These are phyloP conservation scores for Himalopsyche tibetana DNA, from an alignment of 2,888 invertebrate genomes.

Conservation along the genomic window DNA sequence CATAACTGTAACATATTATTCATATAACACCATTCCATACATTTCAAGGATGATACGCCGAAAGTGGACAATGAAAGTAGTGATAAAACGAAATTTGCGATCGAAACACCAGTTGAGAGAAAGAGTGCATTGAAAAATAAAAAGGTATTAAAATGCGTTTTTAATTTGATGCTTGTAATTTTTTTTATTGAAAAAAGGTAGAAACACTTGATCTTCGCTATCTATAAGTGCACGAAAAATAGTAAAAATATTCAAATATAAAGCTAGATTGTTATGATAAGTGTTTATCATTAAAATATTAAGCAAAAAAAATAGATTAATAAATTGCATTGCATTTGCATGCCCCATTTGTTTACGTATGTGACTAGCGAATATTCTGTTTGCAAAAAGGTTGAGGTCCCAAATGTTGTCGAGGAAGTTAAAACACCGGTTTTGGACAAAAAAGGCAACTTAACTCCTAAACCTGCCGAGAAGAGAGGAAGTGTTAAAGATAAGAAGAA, in stretches of 20 bases:
- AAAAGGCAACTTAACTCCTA: slow-evolving; percentile 79
- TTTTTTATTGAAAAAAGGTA: too few species aligned
- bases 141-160: slow-evolving; percentile 16
- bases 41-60: slow-evolving; percentile 24
- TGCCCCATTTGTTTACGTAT: too few species aligned
- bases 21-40: not conserved
- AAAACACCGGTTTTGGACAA: slow-evolving; percentile 81
- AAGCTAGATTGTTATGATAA: too few species aligned
- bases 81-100: slow-evolving; percentile 1
- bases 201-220: too few species aligned
- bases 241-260: too few species aligned
- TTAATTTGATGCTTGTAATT: too few species aligned
- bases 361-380: not conserved
- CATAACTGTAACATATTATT: too few species aligned
- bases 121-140: slow-evolving; percentile 18
- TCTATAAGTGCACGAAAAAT: too few species aligned
- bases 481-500: slow-evolving; percentile 55
- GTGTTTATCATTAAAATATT: too few species aligned
- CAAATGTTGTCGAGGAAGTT: slow-evolving; percentile 82
- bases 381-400: slow-evolving; percentile 69
- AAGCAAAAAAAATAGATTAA: too few species aligned
- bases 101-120: slow-evolving; percentile 24
- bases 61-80: not conserved
- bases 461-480: slow-evolving; percentile 70
- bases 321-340: too few species aligned